These are phyloP conservation scores for Allobates femoralis DNA, from an alignment of 2,797 vertebrate species.

Conservation along the genomic window DNA sequence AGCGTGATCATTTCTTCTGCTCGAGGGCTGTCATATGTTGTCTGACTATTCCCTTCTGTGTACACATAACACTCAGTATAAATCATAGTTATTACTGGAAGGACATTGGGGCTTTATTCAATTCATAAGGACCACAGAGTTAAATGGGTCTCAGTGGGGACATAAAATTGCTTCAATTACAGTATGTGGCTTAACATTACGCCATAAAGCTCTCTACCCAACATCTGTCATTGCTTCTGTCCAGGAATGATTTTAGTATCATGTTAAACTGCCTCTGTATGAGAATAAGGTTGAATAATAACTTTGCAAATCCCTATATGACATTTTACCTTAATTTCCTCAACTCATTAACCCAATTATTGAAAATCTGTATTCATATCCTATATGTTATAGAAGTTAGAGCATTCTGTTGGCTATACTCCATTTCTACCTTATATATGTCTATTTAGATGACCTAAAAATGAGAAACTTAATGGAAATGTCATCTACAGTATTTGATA, in stretches of 20 bases:
- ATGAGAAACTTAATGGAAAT: neutral
- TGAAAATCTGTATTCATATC: neutral
- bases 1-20: conserved; percentile 27
- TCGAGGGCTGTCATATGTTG: neutral
- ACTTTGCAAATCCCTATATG: neutral
- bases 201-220: conserved; percentile 36
- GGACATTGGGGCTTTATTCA: conserved; percentile 56
- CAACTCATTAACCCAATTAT: neutral
- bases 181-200: conserved; percentile 29
- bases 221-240: conserved; percentile 58
- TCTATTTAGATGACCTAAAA: neutral
- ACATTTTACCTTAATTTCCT: conserved; percentile 14
- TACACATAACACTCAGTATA: conserved; percentile 40
- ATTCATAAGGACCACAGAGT: conserved; percentile 56
- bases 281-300: conserved; percentile 9
- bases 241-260: conserved; percentile 36
- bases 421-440: neutral
- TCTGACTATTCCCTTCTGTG: conserved; percentile 30
- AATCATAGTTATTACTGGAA: conserved; percentile 51
- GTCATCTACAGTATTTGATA: neutral
- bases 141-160: conserved; percentile 47
- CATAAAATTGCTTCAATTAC: conserved; percentile 58
- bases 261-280: conserved; percentile 1
- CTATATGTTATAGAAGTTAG: neutral
- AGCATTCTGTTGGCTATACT: neutral